Conservation (phyloP, 2,888 invertebrate species). For the Meteorus cinctellus region DNA sequence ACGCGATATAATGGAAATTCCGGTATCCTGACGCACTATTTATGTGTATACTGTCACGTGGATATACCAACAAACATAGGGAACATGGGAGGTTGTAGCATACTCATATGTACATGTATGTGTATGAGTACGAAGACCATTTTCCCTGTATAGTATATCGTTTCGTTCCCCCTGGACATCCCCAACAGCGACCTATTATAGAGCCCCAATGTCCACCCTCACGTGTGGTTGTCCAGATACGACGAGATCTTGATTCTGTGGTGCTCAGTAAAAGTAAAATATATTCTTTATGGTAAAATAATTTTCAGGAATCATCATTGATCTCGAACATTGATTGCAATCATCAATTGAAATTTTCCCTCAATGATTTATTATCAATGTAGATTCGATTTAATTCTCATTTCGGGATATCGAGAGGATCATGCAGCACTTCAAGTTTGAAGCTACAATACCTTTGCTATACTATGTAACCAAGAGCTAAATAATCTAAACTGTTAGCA, state of each 20-base stretch:
- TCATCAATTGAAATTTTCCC: too few species aligned
- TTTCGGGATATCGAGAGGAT: too few species aligned
- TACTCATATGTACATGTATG: not conserved
- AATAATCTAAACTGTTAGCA: too few species aligned
- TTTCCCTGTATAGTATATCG: not conserved
- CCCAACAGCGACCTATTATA: slow-evolving; percentile 50
- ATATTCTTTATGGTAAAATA: not conserved
- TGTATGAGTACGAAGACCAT: slow-evolving; percentile 3
- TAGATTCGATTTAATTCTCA: too few species aligned
- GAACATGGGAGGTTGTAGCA: slow-evolving; percentile 17
- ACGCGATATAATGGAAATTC: slow-evolving; percentile 69
- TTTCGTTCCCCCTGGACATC: slow-evolving; percentile 38
- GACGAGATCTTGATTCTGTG: slow-evolving; percentile 8
- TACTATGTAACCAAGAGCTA: too few species aligned
- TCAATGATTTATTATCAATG: too few species aligned
- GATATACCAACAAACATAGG: slow-evolving; percentile 23
- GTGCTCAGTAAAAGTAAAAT: not conserved
- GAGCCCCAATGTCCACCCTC: slow-evolving; percentile 18
- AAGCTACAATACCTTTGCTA: too few species aligned
- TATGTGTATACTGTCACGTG: slow-evolving; percentile 62
- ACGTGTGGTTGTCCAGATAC: slow-evolving; percentile 19
- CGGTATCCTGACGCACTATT: slow-evolving; percentile 61
- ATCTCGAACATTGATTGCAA: too few species aligned
- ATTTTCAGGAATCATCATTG: too few species aligned
- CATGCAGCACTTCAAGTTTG: too few species aligned